Base-by-base conservation (phyloP, 1,140 invertebrate genomes). In the Drosophila aff. region DNA sequence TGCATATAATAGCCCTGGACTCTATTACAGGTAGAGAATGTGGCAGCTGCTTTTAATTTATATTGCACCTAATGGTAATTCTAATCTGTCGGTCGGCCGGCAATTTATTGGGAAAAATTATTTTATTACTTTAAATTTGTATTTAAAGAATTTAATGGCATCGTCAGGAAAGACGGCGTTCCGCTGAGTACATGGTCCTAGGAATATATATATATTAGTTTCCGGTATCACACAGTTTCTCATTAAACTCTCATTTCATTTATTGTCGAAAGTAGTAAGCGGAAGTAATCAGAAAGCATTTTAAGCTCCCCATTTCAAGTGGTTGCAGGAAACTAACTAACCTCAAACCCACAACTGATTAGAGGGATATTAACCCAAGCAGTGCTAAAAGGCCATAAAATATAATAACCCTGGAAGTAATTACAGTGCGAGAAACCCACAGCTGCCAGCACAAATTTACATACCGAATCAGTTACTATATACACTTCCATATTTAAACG, bases 151-250 rank as follows among this genome's bases (percentile, higher is more conserved):
- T 52, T 52, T n/a, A 52, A 10, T 2, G 31, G 23, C 10, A 85
- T 9, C 16, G 82, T 81, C 10, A 85, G n/a, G 21, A 85, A 13
- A 26, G 18, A 10, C 44, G 41, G 4, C 69, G 18, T 33, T 79
- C 49, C 10, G 40, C 38, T 8, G 59, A n/a, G 26, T 49, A 8
- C 18, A 78, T 15, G 8, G 44, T 44, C 3, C 82, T 83, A 7
- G 16, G 7, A 7, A 38, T 13, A 23, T 18, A 4, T 11, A 9
- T 5, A 10, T 23, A 16, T 23, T 10, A 10, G 0, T 4, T 5
- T 10, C 10, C 1, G 15, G 4, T 5, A 4, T 8, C 16, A 31
- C 0, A 16, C 16, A 7, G 3, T 8, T 33, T 5, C 0, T 18
- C 0, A 3, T 1, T 31, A 5, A 3, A n/a, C 15, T 31, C 64